Percentiles rank a stretch among this genome's conserved stretches.
These are phyloP conservation scores for Philonicus albiceps DNA, from an alignment of 2,888 invertebrate species.

Conservation along the genomic window DNA sequence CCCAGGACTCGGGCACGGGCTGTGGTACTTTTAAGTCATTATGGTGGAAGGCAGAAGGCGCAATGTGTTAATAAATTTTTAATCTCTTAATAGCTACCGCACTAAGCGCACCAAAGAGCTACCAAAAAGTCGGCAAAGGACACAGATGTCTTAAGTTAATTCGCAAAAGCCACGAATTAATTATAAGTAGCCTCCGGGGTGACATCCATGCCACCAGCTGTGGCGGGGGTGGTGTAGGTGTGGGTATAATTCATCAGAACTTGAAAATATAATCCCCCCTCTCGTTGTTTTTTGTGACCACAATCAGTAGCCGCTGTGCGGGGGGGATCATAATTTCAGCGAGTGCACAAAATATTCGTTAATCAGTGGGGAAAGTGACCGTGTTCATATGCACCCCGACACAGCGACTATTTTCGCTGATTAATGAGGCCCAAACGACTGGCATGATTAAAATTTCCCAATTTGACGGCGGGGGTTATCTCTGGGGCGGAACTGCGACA, in stretches of 20 bases:
- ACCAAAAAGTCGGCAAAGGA: slow-evolving; percentile 15
- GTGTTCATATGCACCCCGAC: not conserved
- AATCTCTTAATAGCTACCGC: slow-evolving; percentile 45
- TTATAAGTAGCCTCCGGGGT: slow-evolving; percentile 16
- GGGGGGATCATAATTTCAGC: not conserved
- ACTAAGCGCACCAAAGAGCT: not conserved
- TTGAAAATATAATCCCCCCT: not conserved
- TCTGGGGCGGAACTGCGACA: not conserved
- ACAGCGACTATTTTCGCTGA: not conserved
- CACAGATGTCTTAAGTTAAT: slow-evolving; percentile 35
- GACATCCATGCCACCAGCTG: not conserved
- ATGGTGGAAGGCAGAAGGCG: slow-evolving; percentile 24
- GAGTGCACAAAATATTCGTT: not conserved
- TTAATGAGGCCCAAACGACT: not conserved
- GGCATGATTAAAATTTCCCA: not conserved
- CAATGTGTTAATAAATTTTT: slow-evolving; percentile 46
- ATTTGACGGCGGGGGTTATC: slow-evolving; percentile 2
- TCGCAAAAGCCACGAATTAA: slow-evolving; percentile 21
- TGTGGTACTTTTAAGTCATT: slow-evolving; percentile 44
- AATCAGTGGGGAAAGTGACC: not conserved
- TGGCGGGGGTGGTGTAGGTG: not conserved
- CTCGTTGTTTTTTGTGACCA: not conserved
- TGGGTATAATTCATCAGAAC: not conserved
- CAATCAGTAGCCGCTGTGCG: too few species aligned
- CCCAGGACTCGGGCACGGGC: not conserved